Percentiles rank a stretch among this genome's conserved stretches.
These are phyloP conservation scores for Rugalucina vietnamica DNA, from an alignment of 2,888 invertebrate species.

Conservation along the genomic window DNA sequence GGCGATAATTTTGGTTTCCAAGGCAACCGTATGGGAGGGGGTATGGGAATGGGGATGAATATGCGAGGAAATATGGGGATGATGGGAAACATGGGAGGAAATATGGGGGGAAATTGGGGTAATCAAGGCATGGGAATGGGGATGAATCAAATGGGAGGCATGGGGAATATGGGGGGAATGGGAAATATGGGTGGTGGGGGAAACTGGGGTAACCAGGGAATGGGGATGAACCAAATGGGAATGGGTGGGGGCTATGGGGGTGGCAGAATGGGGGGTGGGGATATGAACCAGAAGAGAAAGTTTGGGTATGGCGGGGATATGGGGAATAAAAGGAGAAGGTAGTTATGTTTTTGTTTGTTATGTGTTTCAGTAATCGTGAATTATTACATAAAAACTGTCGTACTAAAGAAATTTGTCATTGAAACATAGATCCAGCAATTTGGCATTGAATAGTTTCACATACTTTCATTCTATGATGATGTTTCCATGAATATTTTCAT, in stretches of 20 bases:
- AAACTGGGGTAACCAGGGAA: not conserved
- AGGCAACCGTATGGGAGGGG: not conserved
- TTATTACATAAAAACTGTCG: too few species aligned
- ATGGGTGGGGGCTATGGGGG: not conserved
- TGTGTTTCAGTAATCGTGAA: too few species aligned
- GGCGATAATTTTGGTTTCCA: not conserved
- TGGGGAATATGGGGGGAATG: not conserved
- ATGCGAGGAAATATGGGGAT: not conserved
- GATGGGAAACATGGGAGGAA: not conserved
- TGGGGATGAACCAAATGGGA: too few species aligned
- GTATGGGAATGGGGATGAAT: not conserved
- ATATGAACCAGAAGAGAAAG: not conserved
- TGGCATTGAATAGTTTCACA: too few species aligned
- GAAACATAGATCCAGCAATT: too few species aligned
- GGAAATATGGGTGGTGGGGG: not conserved
- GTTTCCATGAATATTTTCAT: too few species aligned
- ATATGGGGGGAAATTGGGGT: too few species aligned
- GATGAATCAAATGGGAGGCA: not conserved
- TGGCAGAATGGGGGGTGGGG: not conserved
- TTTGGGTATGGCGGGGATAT: not conserved
- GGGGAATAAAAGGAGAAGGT: not conserved
- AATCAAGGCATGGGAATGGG: not conserved
- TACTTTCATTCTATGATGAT: too few species aligned
- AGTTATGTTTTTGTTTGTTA: too few species aligned
- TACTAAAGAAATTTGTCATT: too few species aligned